Evolutionary conservation across 2,888 invertebrate genomes (phyloP), one percentile per base, ranked within the genome.

Genomic region (Amblyjoppa proteus): DNA sequence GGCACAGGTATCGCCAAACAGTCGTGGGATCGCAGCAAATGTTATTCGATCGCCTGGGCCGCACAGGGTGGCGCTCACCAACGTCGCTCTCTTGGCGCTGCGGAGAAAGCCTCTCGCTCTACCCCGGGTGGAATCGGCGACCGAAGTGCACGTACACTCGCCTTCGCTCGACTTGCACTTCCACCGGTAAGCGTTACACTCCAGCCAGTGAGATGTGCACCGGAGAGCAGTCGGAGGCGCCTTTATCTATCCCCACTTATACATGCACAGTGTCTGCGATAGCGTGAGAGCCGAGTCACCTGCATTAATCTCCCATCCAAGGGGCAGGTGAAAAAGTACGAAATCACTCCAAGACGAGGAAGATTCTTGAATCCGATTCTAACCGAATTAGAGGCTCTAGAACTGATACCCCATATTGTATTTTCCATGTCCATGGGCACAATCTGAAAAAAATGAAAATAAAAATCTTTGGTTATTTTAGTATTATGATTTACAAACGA

Each of bases 1-100:
- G 94, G 94, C 93, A 94, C 92, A 93, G 93, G 92, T 93, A 94
- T 94, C 93, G 93, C 93, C 93, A 93, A 93, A 93, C 92, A 93
- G 92, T 92, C 93, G 93, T 92, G 93, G 92, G 93, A 93, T 90
- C 90, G 87, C 77, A 87, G 89, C 93, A 93, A 93, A 93, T 93
- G 93, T 93, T 93, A 85, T 87, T 90, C 90, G 90, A 89, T 90
- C 89, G 88, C 28, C 64, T 70, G 58, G 84, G 53, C 41, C 45
- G 25, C 68, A 25, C 25, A 41, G 70, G 71, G 66, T 45, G 71
- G 61, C 61, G 85, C 78, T 78, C 68, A 73, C 76, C 80, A 38
- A 84, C 31, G 53, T 84, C 58, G 77, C 75, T 70, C 75, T 70
- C 71, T 51, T 69, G 80, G 58, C 73, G 58, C 58, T 77, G 84